phyloP scores from a whole-genome alignment of 2,797 vertebrate genomes.

The Sebastes itinus region DNA sequence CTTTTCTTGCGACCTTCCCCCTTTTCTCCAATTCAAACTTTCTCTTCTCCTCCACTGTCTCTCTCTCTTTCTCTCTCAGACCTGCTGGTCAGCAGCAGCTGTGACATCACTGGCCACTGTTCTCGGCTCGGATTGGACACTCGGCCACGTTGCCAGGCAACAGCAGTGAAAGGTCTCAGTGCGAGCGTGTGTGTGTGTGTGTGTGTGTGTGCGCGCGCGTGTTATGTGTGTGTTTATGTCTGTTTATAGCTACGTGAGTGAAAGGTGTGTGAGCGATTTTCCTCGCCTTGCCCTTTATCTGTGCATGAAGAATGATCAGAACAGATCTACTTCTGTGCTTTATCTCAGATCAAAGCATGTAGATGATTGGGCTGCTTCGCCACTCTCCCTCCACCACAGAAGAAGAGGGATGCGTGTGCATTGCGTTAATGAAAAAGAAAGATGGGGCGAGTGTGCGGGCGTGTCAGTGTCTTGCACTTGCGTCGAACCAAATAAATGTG shows the following conservation, averaged over 20 bases:
- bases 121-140: slow-evolving; percentile 84
- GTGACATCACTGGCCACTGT: slow-evolving; percentile 87
- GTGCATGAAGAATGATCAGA: slow-evolving; percentile 80
- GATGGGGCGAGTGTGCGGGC: slow-evolving; percentile 54
- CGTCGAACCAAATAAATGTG: slow-evolving; percentile 72
- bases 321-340: slow-evolving; percentile 65
- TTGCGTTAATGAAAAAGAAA: slow-evolving; percentile 73
- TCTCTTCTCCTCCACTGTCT: slow-evolving; percentile 46
- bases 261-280: slow-evolving; percentile 78
- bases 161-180: slow-evolving; percentile 86
- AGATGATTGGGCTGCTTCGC: slow-evolving; percentile 69
- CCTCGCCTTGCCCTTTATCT: slow-evolving; percentile 79
- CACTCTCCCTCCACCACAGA: slow-evolving; percentile 53
- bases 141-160: slow-evolving; percentile 87
- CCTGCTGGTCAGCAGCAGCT: slow-evolving; percentile 83
- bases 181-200: slow-evolving; percentile 52
- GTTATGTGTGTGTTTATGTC: slow-evolving; percentile 72
- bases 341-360: slow-evolving; percentile 76
- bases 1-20: slow-evolving; percentile 36
- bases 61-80: slow-evolving; percentile 61
- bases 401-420: slow-evolving; percentile 60
- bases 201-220: slow-evolving; percentile 57
- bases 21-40: slow-evolving; percentile 70
- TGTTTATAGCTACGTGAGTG: slow-evolving; percentile 79
- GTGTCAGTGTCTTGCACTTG: slow-evolving; percentile 66